Percentiles rank a stretch among this genome's conserved stretches.
phyloP scores from a whole-genome alignment of 2,113 vertebrate genomes.

The Fulmarus glacialis region DNA sequence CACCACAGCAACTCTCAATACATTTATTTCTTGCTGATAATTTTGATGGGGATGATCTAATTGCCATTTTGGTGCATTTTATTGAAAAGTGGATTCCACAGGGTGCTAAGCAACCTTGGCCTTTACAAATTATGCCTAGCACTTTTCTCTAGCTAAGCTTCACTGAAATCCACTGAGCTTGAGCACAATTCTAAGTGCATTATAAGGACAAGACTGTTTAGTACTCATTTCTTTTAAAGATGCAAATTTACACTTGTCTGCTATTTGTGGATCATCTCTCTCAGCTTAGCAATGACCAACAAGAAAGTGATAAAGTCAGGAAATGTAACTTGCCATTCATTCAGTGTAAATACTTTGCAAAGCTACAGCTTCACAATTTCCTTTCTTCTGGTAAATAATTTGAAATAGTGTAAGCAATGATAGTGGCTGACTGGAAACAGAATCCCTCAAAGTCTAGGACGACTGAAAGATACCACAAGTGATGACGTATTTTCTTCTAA shows the following conservation, averaged over 20 bases:
- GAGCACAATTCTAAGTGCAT: not conserved
- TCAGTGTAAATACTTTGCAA: not conserved
- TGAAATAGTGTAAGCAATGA: not conserved
- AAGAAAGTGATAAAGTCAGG: not conserved
- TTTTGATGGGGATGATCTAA: not conserved
- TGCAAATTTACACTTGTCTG: not conserved
- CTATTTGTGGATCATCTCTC: not conserved
- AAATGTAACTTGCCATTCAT: not conserved
- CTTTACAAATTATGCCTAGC: not conserved
- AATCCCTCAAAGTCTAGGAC: not conserved
- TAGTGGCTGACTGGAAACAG: not conserved
- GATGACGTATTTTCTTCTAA: not conserved
- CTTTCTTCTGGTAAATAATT: not conserved
- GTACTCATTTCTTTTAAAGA: not conserved
- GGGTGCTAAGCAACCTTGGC: not conserved
- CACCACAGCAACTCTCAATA: not conserved
- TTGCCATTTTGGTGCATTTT: not conserved
- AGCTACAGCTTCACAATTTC: not conserved
- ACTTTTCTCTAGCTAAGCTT: not conserved
- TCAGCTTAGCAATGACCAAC: not conserved
- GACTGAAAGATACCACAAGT: not conserved
- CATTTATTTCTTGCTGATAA: not conserved
- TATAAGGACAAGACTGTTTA: not conserved
- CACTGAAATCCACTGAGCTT: not conserved
- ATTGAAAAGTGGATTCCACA: not conserved